phyloP scores from a whole-genome alignment of 2,888 invertebrate species.

The Mythimna vitellina region DNA sequence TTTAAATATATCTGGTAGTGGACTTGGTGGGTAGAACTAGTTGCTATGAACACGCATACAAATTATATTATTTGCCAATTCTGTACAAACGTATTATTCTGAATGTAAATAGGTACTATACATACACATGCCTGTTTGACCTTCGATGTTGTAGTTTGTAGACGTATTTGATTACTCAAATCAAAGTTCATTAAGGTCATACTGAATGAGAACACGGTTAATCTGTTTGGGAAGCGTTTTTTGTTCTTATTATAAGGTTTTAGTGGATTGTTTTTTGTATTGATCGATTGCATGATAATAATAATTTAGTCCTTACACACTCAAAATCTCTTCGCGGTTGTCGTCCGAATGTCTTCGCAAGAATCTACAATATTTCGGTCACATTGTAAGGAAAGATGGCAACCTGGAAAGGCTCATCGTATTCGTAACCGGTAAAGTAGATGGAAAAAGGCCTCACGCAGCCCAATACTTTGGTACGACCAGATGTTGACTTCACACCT shows the following conservation, averaged over 20 bases:
- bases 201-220: constrained; percentile 19
- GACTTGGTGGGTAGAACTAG: background rate
- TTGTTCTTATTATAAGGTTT: background rate
- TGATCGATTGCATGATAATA: background rate
- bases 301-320: no score
- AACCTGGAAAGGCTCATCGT: no score
- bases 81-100: background rate
- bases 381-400: no score
- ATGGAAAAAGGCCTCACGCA: no score
- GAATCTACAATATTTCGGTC: no score
- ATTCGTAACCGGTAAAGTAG: no score
- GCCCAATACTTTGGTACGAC: no score
- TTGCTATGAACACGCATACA: background rate
- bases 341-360: no score
- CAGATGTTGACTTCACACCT: no score
- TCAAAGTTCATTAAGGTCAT: constrained; percentile 27
- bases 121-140: background rate
- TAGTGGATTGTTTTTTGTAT: background rate
- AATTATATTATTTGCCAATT: background rate
- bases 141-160: background rate
- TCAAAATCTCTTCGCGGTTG: no score
- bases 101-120: background rate
- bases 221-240: constrained; percentile 23
- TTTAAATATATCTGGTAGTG: no score
- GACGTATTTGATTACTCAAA: background rate